Conservation (phyloP, 2,888 invertebrate species). For the Amiota minor region DNA sequence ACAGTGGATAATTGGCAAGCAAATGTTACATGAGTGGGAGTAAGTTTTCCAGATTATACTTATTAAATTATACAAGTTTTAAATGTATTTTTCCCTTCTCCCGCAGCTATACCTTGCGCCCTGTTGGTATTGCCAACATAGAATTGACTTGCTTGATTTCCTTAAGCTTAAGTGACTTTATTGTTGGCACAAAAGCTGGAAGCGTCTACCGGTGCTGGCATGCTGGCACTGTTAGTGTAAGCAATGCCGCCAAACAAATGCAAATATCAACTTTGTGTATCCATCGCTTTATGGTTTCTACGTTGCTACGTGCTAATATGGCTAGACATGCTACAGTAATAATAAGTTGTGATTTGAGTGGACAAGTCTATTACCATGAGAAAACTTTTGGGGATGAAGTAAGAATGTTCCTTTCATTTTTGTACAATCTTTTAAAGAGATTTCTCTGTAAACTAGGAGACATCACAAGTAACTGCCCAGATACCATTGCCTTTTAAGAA, state of each 20-base stretch:
- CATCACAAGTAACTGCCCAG: slow-evolving; percentile 62
- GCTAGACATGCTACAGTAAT: slow-evolving; percentile 56
- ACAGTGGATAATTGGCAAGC: slow-evolving; percentile 63
- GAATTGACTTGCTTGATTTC: slow-evolving; percentile 63
- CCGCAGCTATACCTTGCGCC: slow-evolving; percentile 47
- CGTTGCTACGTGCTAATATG: slow-evolving; percentile 56
- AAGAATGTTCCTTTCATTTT: too few species aligned
- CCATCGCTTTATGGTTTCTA: slow-evolving; percentile 69
- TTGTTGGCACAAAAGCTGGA: slow-evolving; percentile 70
- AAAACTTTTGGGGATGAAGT: slow-evolving; percentile 58
- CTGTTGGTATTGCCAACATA: slow-evolving; percentile 35
- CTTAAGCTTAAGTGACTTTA: slow-evolving; percentile 60
- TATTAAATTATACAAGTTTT: neutral
- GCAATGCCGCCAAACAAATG: slow-evolving; percentile 49
- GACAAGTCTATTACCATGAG: slow-evolving; percentile 70
- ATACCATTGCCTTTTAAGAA: slow-evolving; percentile 72
- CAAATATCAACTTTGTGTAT: slow-evolving; percentile 58
- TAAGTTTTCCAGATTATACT: slow-evolving; percentile 41
- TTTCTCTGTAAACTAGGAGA: slow-evolving; percentile 52
- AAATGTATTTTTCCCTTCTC: neutral
- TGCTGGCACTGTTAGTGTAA: slow-evolving; percentile 38
- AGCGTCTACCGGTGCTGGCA: slow-evolving; percentile 66
- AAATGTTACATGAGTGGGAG: slow-evolving; percentile 62
- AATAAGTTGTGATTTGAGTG: slow-evolving; percentile 71
- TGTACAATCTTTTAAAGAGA: neutral